Evolutionary conservation across 1,140 invertebrate genomes (phyloP).

Genomic region (Contarinia nasturtii): DNA sequence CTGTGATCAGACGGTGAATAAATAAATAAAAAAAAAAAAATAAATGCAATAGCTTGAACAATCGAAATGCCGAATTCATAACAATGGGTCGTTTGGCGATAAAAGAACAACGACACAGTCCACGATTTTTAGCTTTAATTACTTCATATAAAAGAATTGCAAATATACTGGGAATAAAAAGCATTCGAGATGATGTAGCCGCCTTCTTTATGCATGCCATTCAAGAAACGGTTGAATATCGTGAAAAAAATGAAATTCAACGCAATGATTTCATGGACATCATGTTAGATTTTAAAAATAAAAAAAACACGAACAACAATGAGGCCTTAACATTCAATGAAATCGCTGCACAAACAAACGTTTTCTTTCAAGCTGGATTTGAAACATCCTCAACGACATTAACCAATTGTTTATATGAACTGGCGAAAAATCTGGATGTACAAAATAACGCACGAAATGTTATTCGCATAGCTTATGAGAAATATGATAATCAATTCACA

Average conservation of each 20-base stretch:
- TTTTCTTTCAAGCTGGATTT: conserved; percentile 26
- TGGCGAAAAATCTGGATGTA: conserved; percentile 28
- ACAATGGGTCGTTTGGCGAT: background rate
- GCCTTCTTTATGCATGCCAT: conserved; percentile 26
- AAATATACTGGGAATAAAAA: conserved; percentile 6
- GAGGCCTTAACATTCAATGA: conserved; percentile 9
- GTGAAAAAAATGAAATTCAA: conserved; percentile 22
- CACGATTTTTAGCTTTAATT: conserved; percentile 7
- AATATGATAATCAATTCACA: conserved; percentile 21
- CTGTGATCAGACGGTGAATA: no score
- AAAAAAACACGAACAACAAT: conserved; percentile 11
- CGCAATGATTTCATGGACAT: conserved; percentile 32
- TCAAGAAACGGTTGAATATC: conserved; percentile 23
- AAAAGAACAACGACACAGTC: background rate
- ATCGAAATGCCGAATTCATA: conserved; percentile 7
- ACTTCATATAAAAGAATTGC: conserved; percentile 7
- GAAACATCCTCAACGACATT: conserved; percentile 28
- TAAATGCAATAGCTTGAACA: conserved; percentile 8
- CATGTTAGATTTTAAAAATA: conserved; percentile 28
- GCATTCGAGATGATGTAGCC: conserved; percentile 9
- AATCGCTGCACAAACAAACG: conserved; percentile 19
- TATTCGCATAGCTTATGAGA: conserved; percentile 18
- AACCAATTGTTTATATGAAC: conserved; percentile 26
- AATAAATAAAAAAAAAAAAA: no score
- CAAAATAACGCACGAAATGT: conserved; percentile 29